Base-by-base conservation (phyloP, 35 echinoderm and acorn worm genomes). In the Lytechinus pictus region DNA sequence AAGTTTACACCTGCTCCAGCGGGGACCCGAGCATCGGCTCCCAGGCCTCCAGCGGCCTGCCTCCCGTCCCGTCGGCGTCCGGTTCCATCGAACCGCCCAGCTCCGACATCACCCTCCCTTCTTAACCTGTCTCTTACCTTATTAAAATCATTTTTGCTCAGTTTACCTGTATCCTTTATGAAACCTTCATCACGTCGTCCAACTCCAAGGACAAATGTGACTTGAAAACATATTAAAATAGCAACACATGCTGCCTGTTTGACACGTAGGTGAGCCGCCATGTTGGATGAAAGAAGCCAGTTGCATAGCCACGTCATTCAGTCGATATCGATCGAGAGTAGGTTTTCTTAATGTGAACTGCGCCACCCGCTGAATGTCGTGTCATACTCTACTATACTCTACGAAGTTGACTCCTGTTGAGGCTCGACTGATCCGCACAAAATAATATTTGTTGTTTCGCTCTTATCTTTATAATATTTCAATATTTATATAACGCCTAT, bases 231-330 rank as follows among this genome's bases (percentile, higher is more conserved):
- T 10, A 95, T 27, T 66, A 89, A 71, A 96, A 96, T 91, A 92
- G 91, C 44, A 61, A 95, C 66, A 95, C 61, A 97, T 92, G 94
- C 93, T 93, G 90, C 94, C 94, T 93, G 53, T 53, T 87, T 57
- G 96, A 97, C 96, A 97, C 96, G 96, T 97, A 97, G 94, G 57
- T 52, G 86, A 44, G 91, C 52, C 96, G 96, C 96, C 96, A 97
- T 97, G 54, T 97, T 97, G 96, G 53, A 86, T 86, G 79, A 27
- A 52, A 88, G 10, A 12, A 12, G 57, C 57, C 33, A 44, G 1
- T 44, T 44, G 33, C 33, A 44, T 2, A 2, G 8, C 57, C 10
- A 60, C 57, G 8, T 10, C 57, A 10, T 12, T 60, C 57, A 16
- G 3, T 60, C 10, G 9, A 10, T 10, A 60, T 16, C 3, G 16